phyloP scores from a whole-genome alignment of 1,140 invertebrate species.

The Globodera rostochiensis region DNA sequence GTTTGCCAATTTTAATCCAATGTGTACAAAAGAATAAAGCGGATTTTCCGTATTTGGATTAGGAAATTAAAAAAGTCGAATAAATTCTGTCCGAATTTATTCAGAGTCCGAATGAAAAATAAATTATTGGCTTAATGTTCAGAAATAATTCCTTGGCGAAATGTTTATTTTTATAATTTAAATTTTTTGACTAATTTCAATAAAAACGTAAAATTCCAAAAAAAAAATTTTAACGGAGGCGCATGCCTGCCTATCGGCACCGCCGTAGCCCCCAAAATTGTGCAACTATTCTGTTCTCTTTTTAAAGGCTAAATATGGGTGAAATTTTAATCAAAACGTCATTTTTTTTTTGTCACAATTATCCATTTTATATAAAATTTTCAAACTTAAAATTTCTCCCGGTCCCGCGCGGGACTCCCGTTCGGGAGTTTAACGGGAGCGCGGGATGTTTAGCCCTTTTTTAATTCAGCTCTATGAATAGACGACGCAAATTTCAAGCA shows the following conservation, averaged over 20 bases:
- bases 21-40: neutral
- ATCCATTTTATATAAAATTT: neutral
- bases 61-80: neutral
- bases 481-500: conserved; percentile 36
- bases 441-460: neutral
- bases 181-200: too few species aligned
- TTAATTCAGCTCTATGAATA: conserved; percentile 23
- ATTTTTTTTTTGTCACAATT: neutral
- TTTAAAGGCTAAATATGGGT: neutral
- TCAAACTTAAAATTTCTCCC: neutral
- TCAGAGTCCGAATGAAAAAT: too few species aligned
- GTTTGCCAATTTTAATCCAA: neutral
- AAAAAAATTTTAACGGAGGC: too few species aligned
- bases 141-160: too few species aligned
- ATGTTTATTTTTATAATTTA: too few species aligned
- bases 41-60: neutral
- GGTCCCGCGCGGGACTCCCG: too few species aligned
- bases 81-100: too few species aligned
- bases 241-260: too few species aligned
- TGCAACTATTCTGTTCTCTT: neutral
- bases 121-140: too few species aligned
- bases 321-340: neutral
- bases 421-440: too few species aligned
- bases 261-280: neutral
- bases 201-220: too few species aligned